These are phyloP conservation scores for Malurus cyaneus DNA, from an alignment of 2,113 vertebrate genomes.

Conservation along the genomic window DNA sequence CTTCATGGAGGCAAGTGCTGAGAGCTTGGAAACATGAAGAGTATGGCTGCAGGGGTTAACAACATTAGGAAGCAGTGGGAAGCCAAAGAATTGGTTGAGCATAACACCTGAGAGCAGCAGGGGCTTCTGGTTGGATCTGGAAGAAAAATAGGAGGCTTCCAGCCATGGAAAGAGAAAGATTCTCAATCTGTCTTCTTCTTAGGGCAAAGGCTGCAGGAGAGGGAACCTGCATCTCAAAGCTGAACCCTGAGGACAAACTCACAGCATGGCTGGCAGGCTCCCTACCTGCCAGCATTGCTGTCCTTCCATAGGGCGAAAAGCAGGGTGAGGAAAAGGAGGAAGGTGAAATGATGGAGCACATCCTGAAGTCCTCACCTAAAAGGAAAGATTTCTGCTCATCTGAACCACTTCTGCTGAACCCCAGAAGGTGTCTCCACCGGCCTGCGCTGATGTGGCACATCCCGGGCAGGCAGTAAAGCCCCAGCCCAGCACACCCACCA, in stretches of 20 bases:
- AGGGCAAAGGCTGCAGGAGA: neutral
- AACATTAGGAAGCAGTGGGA: neutral
- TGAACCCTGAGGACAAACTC: neutral
- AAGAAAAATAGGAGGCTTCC: neutral
- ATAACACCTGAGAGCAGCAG: neutral
- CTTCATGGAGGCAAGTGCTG: neutral
- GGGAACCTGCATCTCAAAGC: neutral
- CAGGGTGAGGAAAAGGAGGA: neutral
- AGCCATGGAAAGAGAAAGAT: neutral
- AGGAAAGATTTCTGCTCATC: neutral
- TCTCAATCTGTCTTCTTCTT: neutral
- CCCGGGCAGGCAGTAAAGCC: neutral
- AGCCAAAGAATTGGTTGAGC: neutral
- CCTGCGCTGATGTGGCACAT: neutral
- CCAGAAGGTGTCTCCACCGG: conserved; percentile 69
- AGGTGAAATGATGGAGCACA: fast-evolving
- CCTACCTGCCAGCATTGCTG: neutral
- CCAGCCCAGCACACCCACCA: neutral
- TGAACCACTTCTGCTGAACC: neutral
- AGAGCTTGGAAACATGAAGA: neutral
- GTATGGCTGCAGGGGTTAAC: neutral
- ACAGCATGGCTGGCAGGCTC: fast-evolving
- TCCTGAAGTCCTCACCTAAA: neutral
- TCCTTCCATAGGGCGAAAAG: neutral
- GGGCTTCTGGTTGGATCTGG: neutral